phyloP scores from a whole-genome alignment of 2,888 invertebrate genomes.

The Gisinianus flammeolus region DNA sequence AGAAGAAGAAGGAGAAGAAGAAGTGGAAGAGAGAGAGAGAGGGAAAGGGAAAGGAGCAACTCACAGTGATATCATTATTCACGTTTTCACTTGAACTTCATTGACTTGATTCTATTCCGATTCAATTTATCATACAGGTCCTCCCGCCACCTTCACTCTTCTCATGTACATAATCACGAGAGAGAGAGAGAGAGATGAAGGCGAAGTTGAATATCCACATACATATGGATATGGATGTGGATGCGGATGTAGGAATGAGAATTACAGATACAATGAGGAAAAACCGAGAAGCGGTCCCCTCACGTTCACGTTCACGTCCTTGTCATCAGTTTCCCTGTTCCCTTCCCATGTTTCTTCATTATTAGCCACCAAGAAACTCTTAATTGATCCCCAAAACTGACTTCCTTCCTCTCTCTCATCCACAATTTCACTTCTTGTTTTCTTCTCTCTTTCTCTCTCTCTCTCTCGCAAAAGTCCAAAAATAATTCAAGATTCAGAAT shows the following conservation, averaged over 20 bases:
- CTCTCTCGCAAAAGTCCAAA: background rate
- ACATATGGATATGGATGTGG: background rate
- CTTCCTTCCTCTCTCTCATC: constrained; percentile 2
- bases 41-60: background rate
- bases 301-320: background rate
- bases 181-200: no score
- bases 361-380: constrained; percentile 9
- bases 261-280: background rate
- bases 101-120: constrained; percentile 52
- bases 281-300: background rate
- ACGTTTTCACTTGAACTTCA: constrained; percentile 50
- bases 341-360: constrained; percentile 15
- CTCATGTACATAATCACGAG: background rate
- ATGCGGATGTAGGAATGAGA: background rate
- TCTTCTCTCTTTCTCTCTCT: background rate
- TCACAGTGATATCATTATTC: constrained; percentile 51
- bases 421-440: background rate
- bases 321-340: constrained; percentile 12
- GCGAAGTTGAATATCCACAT: no score
- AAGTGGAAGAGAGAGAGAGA: background rate
- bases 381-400: constrained; percentile 15
- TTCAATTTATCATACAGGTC: constrained; percentile 56
- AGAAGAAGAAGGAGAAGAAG: background rate
- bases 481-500: background rate
- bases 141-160: constrained; percentile 30